Conservation (phyloP, 2,797 vertebrate genomes). For the Heteromormyrus szaboi region DNA sequence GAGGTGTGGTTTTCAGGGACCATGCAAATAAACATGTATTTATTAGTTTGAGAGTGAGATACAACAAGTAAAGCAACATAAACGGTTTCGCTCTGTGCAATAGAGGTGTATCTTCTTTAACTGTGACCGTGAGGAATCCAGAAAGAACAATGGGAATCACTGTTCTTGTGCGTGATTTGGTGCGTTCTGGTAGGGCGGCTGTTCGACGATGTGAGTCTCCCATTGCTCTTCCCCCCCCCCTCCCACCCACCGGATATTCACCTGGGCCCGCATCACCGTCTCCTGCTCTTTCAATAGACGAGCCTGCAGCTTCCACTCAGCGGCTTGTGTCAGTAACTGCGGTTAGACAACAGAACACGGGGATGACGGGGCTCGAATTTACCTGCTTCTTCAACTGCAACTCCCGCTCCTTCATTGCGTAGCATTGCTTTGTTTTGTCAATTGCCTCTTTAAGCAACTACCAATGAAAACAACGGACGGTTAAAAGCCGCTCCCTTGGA, state of each 20-base stretch:
- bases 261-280: constrained; percentile 88
- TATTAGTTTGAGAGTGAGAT: background rate
- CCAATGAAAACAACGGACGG: constrained; percentile 54
- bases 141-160: background rate
- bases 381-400: constrained; percentile 65
- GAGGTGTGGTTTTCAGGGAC: background rate
- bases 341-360: constrained; percentile 55
- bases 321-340: constrained; percentile 91
- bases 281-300: constrained; percentile 87
- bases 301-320: constrained; percentile 94
- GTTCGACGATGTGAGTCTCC: background rate
- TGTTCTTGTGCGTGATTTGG: background rate
- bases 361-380: constrained; percentile 29
- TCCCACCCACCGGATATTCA: constrained; percentile 54
- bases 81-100: background rate
- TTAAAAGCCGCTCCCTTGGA: constrained; percentile 27
- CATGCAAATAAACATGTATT: background rate
- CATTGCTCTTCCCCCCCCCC: background rate
- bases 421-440: constrained; percentile 70
- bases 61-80: background rate
- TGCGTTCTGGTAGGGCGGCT: background rate
- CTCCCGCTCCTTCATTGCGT: constrained; percentile 62
- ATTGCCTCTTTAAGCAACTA: constrained; percentile 66
- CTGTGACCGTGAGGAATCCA: background rate
- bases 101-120: background rate